A percentile compares a stretch with the other conserved stretches of the same genome.
phyloP scores from a whole-genome alignment of 2,113 vertebrate genomes.

The Xerus inauris region DNA sequence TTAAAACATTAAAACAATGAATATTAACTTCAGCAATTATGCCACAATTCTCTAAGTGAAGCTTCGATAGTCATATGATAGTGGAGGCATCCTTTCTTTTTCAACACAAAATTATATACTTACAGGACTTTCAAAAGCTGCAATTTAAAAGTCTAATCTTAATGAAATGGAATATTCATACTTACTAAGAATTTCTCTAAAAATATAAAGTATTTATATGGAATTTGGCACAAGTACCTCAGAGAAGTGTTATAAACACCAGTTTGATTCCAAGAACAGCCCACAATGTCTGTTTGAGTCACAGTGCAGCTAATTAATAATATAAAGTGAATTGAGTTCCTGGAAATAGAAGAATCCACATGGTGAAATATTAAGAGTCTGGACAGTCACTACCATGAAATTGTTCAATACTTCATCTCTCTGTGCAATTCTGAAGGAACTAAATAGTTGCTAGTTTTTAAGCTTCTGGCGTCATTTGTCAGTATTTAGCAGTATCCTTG shows the following conservation, averaged over 20 bases:
- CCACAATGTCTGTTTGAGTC: not conserved
- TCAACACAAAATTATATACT: not conserved
- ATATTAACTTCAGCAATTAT: conserved; percentile 55
- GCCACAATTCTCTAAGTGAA: conserved; percentile 24
- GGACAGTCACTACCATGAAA: not conserved
- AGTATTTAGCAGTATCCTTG: not conserved
- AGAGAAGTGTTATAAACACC: not conserved
- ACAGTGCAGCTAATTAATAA: conserved; percentile 32
- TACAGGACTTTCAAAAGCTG: conserved; percentile 1
- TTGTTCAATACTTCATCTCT: not conserved
- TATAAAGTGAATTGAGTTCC: not conserved
- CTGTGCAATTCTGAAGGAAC: conserved; percentile 24
- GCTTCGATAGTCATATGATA: not conserved
- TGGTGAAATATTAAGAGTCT: not conserved
- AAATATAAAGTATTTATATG: not conserved
- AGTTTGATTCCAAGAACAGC: not conserved
- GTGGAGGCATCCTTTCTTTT: not conserved
- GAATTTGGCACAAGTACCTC: not conserved
- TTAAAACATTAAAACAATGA: conserved; percentile 62
- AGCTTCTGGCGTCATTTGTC: not conserved
- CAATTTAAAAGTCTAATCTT: not conserved
- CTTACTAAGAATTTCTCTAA: conserved; percentile 24
- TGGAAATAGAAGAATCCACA: not conserved
- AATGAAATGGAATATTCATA: conserved; percentile 13
- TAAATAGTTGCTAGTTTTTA: not conserved